Evolutionary conservation across 2,797 vertebrate species (phyloP).

Genomic region (Silurus lanzhouensis): DNA sequence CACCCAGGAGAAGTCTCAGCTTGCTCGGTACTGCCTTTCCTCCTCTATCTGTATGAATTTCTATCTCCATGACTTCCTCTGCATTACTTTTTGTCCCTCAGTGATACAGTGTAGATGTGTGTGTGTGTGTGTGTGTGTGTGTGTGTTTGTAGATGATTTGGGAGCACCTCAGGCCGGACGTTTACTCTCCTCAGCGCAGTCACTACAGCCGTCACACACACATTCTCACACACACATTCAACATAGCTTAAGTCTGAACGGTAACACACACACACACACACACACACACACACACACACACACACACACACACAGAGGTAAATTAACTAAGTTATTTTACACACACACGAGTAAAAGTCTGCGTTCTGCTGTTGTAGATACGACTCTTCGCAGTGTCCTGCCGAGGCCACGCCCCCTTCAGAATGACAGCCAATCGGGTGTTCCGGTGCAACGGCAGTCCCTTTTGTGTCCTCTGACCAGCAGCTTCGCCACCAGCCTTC

Average conservation of each 20-base stretch:
- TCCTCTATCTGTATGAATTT: not conserved
- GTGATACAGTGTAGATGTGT: not conserved
- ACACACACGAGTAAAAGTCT: not conserved
- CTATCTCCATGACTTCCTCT: not conserved
- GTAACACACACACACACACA: conserved; percentile 57
- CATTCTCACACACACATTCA: conserved; percentile 86
- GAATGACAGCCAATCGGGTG: conserved; percentile 9
- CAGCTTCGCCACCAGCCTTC: conserved; percentile 91
- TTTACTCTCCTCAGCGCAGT: conserved; percentile 80
- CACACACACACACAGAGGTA: not conserved
- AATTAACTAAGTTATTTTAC: too few species aligned
- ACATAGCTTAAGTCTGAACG: conserved; percentile 82
- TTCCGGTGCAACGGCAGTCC: conserved; percentile 59
- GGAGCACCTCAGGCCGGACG: conserved; percentile 85
- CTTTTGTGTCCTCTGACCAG: conserved; percentile 84
- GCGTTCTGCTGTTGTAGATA: conserved; percentile 62
- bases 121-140: conserved; percentile 73
- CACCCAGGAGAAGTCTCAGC: conserved; percentile 93
- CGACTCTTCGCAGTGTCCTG: conserved; percentile 67
- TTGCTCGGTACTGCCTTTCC: conserved; percentile 80
- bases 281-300: conserved; percentile 6
- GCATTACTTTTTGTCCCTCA: not conserved
- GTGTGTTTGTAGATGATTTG: conserved; percentile 89
- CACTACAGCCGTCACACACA: conserved; percentile 86
- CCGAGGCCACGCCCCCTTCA: conserved; percentile 65